Evolutionary conservation across 2,797 vertebrate species (phyloP), one percentile per base, ranked within the genome.

Genomic region (Simalia tracyae): DNA sequence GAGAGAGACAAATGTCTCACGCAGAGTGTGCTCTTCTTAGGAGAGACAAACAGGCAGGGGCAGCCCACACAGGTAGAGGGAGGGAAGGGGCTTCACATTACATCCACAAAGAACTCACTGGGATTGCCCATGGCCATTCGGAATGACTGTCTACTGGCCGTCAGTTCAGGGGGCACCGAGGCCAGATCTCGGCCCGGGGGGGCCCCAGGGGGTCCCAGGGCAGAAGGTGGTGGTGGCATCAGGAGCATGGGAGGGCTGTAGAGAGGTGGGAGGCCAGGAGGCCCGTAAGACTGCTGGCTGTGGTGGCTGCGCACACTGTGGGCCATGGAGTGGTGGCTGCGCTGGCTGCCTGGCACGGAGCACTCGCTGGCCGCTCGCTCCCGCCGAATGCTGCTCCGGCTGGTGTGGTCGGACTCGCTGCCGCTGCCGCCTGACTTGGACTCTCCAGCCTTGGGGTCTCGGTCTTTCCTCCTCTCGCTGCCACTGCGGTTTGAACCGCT

Each of bases 51-150:
- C 90, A 56, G 0, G 94, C 0, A 0, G 93, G 97, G 89, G 91
- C 89, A 86, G 97, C 96, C 72, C 72, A 95, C 92, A 96, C 95
- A 94, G 92, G 96, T 61, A n/a, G 64, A 87, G 93, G 0, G 76
- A 84, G 81, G 28, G 93, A 0, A 76, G 54, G 50, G 24, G 14
- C 93, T 97, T 99, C 98, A 99, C 99, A 99, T 99, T 97, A 99
- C 99, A 96, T 99, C 99, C 96, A 99, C 98, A 96, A 99, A 99
- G 97, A 99, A 99, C 98, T 99, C 99, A 95, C 98, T 98, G 97
- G 99, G 98, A 98, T 99, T 99, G 96, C 98, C 99, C 98, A 99
- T 98, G 97, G 99, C 99, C 97, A 99, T 98, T 97, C 98, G 98
- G 98, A 99, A 99, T 95, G 99, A 99, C 97, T 99, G 98, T 96